Evolutionary conservation across 2,797 vertebrate species (phyloP).

Genomic region (Phataginus tricuspis): DNA sequence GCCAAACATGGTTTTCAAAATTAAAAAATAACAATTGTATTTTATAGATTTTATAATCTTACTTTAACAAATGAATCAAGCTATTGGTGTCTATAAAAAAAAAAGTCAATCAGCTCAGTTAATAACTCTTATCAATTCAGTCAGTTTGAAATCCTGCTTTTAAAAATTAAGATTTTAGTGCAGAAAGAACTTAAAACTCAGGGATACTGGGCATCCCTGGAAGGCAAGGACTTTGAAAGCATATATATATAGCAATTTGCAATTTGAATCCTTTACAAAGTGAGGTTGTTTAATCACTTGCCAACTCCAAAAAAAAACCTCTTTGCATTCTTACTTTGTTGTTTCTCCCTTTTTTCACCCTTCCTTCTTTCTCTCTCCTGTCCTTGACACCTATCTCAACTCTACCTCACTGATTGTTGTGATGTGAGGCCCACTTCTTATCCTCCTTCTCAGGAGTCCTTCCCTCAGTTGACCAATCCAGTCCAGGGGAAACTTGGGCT

Average conservation of each 20-base stretch:
- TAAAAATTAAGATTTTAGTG: background rate
- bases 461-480: background rate
- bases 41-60: slow-evolving; percentile 9
- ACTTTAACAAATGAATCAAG: slow-evolving; percentile 19
- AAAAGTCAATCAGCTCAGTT: background rate
- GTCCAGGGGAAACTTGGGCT: background rate
- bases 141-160: background rate
- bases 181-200: background rate
- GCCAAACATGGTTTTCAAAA: slow-evolving; percentile 2
- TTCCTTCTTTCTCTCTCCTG: background rate
- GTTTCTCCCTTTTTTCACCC: background rate
- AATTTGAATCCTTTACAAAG: background rate
- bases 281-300: background rate
- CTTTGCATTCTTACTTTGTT: background rate
- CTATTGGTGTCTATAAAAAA: background rate
- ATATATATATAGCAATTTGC: background rate
- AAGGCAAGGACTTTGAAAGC: background rate
- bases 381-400: background rate
- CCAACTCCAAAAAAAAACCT: background rate
- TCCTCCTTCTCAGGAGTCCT: background rate
- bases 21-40: background rate
- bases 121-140: background rate
- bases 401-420: too few species aligned
- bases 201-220: background rate
- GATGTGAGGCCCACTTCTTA: background rate